These are phyloP conservation scores for Perdita meconis DNA, from an alignment of 2,888 invertebrate species.

Conservation along the genomic window DNA sequence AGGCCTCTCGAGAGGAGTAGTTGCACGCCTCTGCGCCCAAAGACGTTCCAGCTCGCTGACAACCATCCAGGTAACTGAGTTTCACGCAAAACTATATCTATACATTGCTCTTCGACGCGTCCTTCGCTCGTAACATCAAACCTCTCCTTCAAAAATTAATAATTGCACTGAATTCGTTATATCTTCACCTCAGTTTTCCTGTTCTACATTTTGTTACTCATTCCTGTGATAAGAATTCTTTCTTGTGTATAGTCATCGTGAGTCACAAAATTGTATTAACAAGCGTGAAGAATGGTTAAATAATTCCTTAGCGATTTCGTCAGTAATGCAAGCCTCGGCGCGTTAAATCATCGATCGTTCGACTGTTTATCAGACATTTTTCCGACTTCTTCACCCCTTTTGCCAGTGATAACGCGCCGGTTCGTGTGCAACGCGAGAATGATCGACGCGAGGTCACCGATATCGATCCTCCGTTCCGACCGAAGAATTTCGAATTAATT, in stretches of 20 bases:
- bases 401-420: background rate
- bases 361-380: background rate
- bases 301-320: too few species aligned
- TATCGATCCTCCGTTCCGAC: conserved; percentile 20
- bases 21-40: background rate
- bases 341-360: background rate
- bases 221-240: too few species aligned
- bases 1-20: background rate
- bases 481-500: conserved; percentile 53
- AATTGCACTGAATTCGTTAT: too few species aligned
- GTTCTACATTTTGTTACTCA: too few species aligned
- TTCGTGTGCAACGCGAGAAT: background rate
- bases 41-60: background rate
- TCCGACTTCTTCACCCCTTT: background rate
- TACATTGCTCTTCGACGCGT: too few species aligned
- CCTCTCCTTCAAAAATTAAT: too few species aligned
- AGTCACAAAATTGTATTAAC: too few species aligned
- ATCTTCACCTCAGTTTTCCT: too few species aligned
- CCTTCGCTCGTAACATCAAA: too few species aligned
- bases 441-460: conserved; percentile 40
- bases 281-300: background rate
- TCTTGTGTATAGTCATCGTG: too few species aligned
- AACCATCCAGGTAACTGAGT: conserved; percentile 39
- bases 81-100: too few species aligned
- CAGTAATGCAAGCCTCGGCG: too few species aligned